Base-by-base conservation (phyloP, 2,888 invertebrate species). In the Amaurobius ferox region DNA sequence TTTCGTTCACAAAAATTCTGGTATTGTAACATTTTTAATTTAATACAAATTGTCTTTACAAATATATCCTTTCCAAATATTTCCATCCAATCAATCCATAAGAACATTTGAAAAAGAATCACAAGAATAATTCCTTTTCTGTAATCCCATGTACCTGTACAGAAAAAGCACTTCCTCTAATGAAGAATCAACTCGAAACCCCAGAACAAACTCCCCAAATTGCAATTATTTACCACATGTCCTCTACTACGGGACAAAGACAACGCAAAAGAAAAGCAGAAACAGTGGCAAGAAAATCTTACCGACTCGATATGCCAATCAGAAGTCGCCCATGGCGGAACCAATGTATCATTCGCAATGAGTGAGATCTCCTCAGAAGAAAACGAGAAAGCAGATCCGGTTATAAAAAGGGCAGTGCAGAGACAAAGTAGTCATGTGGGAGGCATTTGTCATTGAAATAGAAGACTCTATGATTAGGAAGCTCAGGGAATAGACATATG, bases 161-260 rank as follows among this genome's bases (percentile, higher is more conserved):
- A 66, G 40, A 61, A 61, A 70, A 61, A 55, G 19, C 70, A 62
- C 68, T 61, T 70, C 55, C 13, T 35, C 16, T 78, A 68, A 78
- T 78, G 40, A 70, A 78, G 61, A 78, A 78, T 61, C 74, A 44
- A 66, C 44, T 44, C 32, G 32, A 66, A 76, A 66, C 29, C 55
- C n/a, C 26, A 64, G 23, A 26, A 30, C 48, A 16, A 48, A 35
- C 68, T 67, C 67, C 68, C 55, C 29, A 23, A n/a, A 78, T 29
- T 61, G 39, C 78, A 79, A 79, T 79, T 79, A 79, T 79, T 79
- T 79, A 79, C 62, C 62, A 29, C 62, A 48, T 66, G 48, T 30
- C 67, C 44, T 32, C 23, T 23, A 32, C 48, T n/a, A 30, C 32
- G 16, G 70, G 70, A 44, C 68, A 77, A 77, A 77, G 77, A 68